phyloP scores from a whole-genome alignment of 2,888 invertebrate genomes.

The Oligia latruncula region DNA sequence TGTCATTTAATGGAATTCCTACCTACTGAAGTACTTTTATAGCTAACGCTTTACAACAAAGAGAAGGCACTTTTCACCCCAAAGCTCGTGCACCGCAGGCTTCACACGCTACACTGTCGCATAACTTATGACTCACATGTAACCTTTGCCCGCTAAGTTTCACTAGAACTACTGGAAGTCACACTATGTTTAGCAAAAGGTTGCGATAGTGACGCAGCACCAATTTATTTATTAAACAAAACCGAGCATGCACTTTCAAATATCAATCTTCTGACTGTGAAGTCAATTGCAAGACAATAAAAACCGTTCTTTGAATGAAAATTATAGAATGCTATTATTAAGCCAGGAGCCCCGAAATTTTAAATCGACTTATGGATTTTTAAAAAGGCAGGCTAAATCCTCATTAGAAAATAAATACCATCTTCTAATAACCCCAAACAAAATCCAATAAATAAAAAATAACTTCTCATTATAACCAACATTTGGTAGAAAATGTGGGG shows the following conservation, averaged over 20 bases:
- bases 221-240: background rate
- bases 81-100: background rate
- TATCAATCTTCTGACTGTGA: background rate
- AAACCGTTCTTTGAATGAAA: too few relatives aligned
- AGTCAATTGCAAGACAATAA: background rate
- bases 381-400: background rate
- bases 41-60: background rate
- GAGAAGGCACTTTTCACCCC: background rate
- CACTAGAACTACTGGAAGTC: background rate
- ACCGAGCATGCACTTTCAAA: background rate
- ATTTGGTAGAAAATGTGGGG: constrained; percentile 38
- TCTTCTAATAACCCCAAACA: constrained; percentile 1
- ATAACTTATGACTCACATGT: constrained; percentile 22
- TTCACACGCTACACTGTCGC: constrained; percentile 5
- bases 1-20: background rate
- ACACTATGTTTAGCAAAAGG: constrained; percentile 13
- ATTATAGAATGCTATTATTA: background rate
- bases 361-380: too few relatives aligned
- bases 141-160: constrained; percentile 19
- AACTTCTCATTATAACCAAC: constrained; percentile 51
- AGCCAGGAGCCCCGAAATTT: background rate
- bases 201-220: background rate
- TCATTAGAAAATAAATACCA: background rate
- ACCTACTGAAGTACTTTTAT: background rate
- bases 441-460: constrained; percentile 47